Conservation (phyloP, 2,888 invertebrate genomes). For the Drosophila lutescens region DNA sequence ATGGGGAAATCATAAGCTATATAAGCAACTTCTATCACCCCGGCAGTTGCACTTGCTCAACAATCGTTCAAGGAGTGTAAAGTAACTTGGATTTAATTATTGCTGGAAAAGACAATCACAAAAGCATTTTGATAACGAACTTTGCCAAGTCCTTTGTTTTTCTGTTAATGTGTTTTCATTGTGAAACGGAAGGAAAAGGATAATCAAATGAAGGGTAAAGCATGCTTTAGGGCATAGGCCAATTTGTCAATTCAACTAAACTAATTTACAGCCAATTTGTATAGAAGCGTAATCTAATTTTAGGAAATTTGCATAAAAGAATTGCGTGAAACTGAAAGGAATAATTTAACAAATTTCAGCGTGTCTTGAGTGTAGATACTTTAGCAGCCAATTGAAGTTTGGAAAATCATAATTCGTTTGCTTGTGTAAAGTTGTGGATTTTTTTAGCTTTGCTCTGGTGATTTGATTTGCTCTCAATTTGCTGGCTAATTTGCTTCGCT, state of each 20-base stretch:
- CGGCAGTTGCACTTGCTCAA: constrained; percentile 45
- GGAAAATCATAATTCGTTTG: constrained; percentile 39
- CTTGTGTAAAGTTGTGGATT: constrained; percentile 22
- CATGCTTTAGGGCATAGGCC: constrained; percentile 57
- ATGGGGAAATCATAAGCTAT: constrained; percentile 32
- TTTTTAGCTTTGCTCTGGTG: constrained; percentile 39
- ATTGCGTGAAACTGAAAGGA: constrained; percentile 41
- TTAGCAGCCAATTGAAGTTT: constrained; percentile 45
- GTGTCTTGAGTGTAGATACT: constrained; percentile 26
- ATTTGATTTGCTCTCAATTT: constrained; percentile 43
- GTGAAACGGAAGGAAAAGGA: constrained; percentile 31
- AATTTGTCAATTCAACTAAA: constrained; percentile 63
- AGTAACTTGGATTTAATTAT: constrained; percentile 32
- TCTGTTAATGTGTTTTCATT: constrained; percentile 8
- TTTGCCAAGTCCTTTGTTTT: constrained; percentile 43
- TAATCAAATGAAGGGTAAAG: constrained; percentile 39
- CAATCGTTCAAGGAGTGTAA: constrained; percentile 42
- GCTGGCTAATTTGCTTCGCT: constrained; percentile 47
- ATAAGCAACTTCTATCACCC: constrained; percentile 38
- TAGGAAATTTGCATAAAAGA: constrained; percentile 41
- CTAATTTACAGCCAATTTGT: constrained; percentile 74
- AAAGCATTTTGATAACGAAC: constrained; percentile 58
- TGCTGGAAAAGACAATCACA: constrained; percentile 67
- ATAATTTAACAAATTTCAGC: constrained; percentile 29
- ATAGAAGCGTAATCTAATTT: constrained; percentile 56